A percentile compares a stretch with the other conserved stretches of the same genome.
phyloP scores from a whole-genome alignment of 2,113 vertebrate genomes.

The Edolisoma coerulescens region DNA sequence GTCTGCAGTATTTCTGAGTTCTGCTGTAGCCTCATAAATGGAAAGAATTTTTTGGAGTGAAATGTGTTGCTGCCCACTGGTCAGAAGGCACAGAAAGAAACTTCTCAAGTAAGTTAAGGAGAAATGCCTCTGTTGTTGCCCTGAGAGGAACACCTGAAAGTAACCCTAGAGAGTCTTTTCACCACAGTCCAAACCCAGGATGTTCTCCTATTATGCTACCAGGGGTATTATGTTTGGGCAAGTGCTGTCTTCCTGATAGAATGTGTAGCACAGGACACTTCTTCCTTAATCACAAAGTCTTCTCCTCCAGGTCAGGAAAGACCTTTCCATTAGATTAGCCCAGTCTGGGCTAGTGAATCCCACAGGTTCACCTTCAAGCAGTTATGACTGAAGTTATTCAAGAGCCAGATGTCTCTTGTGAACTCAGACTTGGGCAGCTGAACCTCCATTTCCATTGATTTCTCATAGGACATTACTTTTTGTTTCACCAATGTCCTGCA shows the following conservation, averaged over 20 bases:
- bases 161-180: not conserved
- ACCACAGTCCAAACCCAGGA: not conserved
- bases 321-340: not conserved
- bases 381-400: not conserved
- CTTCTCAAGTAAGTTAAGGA: not conserved
- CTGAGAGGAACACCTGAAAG: not conserved
- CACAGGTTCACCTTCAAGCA: not conserved
- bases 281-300: not conserved
- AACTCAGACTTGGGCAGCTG: not conserved
- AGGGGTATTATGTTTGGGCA: not conserved
- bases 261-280: not conserved
- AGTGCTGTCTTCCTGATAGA: not conserved
- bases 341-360: not conserved
- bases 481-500: not conserved
- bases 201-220: not conserved
- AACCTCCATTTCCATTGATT: not conserved
- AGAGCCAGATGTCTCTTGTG: not conserved
- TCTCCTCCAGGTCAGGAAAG: not conserved
- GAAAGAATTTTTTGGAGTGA: not conserved
- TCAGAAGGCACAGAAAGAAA: not conserved
- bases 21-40: not conserved
- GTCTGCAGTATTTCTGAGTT: not conserved
- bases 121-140: not conserved
- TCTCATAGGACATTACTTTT: not conserved
- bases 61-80: not conserved